Conservation (phyloP, 2,113 vertebrate species). For the Trachemys scripta region DNA sequence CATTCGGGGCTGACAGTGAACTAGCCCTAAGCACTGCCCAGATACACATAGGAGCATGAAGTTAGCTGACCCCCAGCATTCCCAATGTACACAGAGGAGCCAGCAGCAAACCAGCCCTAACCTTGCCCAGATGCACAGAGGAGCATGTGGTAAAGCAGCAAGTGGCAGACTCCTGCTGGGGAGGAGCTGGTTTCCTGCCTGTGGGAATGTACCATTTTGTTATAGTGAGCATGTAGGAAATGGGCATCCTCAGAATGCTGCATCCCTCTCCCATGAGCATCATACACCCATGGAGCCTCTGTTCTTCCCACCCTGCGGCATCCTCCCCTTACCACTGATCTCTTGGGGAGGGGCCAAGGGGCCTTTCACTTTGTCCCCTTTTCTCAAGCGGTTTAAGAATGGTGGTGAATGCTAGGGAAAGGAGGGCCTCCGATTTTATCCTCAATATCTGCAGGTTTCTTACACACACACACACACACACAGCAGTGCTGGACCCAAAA, state of each 20-base stretch:
- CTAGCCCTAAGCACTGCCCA: not conserved
- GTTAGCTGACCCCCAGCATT: not conserved
- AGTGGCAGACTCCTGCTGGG: not conserved
- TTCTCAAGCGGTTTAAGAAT: not conserved
- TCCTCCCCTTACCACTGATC: too few relatives aligned
- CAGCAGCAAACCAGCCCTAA: not conserved
- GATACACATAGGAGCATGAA: not conserved
- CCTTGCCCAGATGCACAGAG: not conserved
- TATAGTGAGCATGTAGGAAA: not conserved
- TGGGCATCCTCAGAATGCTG: too few relatives aligned
- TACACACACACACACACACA: not conserved
- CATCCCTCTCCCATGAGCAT: too few relatives aligned
- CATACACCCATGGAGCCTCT: too few relatives aligned
- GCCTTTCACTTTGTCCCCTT: too few relatives aligned
- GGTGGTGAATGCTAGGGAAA: not conserved
- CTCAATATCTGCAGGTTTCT: not conserved
- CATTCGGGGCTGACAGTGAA: not conserved
- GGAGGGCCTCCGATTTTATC: not conserved
- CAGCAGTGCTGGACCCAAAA: not conserved
- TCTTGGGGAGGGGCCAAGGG: too few relatives aligned
- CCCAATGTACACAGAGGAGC: not conserved
- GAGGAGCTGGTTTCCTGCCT: not conserved
- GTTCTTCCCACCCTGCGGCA: too few relatives aligned
- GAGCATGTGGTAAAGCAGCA: not conserved
- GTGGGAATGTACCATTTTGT: not conserved